Evolutionary conservation across 2,797 vertebrate genomes (phyloP), one percentile per base, ranked within the genome.

Genomic region (Glossophaga mutica): DNA sequence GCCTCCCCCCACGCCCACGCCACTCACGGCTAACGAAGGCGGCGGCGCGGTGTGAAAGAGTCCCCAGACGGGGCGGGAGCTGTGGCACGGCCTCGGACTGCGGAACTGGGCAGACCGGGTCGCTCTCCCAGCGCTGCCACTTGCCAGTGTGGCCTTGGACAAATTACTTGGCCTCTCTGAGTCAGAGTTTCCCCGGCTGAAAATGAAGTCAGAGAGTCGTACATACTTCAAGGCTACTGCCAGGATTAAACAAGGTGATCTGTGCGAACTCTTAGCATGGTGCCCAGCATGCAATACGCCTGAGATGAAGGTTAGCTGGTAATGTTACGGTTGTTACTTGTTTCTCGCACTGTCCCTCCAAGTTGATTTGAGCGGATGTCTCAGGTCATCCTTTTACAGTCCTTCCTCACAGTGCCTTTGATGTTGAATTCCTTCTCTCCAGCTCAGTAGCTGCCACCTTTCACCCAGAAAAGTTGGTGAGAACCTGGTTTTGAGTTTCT

Each of bases 361-460:
- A 10, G 22, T 0, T 6, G 76, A 39, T n/a, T 0, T 1, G 29
- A 18, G 68, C 37, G 0, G 5, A 32, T 2, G 34, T 48, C 24
- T 8, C 2, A 16, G 24, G 24, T 21, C 14, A 14, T 48, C 22
- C 68, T 55, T 19, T 7, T 18, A 24, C 1, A 0, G 9, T n/a
- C 9, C 52, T 71, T 57, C 32, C 4, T 3, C 15, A 22, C 0
- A 0, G 4, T 29, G 39, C 7, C 52, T 50, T 14, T 15, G 50
- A 34, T 14, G n/a, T 9, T 11, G 85, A 59, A 65, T 12, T 71
- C 44, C 48, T 46, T 76, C 48, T 26, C 57, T 67, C 24, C 29
- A 34, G 37, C 62, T 34, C 32, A 26, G 37, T 10, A 16, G 32
- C 16, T 15, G 42, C 46, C 21, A 5, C 37, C 11, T 48, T 21